Conservation (phyloP, 2,797 vertebrate species). For the Sarcoramphus papa region DNA sequence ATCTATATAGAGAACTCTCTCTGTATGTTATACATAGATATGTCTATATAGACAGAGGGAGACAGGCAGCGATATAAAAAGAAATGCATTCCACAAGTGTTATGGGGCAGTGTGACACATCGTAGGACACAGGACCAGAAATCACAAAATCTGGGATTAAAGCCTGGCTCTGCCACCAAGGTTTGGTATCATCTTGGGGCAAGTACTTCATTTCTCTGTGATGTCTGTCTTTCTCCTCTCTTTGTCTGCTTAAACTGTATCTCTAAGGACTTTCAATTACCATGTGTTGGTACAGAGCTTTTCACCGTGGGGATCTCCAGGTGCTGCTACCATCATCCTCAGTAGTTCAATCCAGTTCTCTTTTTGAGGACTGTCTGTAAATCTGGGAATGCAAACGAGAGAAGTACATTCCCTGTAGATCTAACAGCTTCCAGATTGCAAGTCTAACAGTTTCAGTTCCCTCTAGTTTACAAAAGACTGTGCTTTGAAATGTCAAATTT, state of each 20-base stretch:
- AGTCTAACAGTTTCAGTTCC: conserved; percentile 37
- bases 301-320: not conserved
- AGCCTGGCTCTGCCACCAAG: not conserved
- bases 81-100: not conserved
- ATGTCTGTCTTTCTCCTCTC: not conserved
- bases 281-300: not conserved
- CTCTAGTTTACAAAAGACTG: conserved; percentile 23
- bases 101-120: not conserved
- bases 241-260: not conserved
- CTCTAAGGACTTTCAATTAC: not conserved
- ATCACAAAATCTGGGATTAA: not conserved
- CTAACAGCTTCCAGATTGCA: conserved; percentile 49
- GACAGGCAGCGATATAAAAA: not conserved
- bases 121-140: not conserved
- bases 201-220: not conserved
- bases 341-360: not conserved
- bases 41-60: not conserved
- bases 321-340: not conserved
- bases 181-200: not conserved
- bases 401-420: not conserved
- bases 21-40: not conserved
- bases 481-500: conserved; percentile 41
- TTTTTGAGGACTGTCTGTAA: not conserved
- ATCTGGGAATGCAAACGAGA: not conserved
- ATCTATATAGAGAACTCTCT: not conserved